Evolutionary conservation across 2,113 vertebrate species (phyloP), one percentile per base, ranked within the genome.

Genomic region (Nyctereutes procyonoides): DNA sequence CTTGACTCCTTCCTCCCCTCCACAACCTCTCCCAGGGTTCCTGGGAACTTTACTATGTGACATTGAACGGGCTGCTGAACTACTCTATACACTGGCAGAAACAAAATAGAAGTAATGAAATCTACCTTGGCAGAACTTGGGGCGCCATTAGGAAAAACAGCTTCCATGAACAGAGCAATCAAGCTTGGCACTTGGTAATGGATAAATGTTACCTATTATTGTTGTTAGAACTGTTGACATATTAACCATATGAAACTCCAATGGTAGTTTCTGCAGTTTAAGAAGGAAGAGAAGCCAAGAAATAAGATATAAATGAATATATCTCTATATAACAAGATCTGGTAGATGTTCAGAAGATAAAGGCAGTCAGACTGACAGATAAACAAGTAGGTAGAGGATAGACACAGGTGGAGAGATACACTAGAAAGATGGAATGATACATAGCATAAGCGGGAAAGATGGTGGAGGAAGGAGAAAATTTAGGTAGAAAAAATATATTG

Each of bases 181-280:
- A 22, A 17, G 7, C 48, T 55, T 94, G 82, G 19, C 85, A 8
- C 20, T 67, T 48, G 20, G 51, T 24, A 8, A 24, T 22, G 10
- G 4, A 24, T 56, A 28, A 22, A 15, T 17, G 3, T 17, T 26
- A 2, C 38, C 38, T 24, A 0, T 35, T 14, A 15, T 30, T 8
- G 0, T 19, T 7, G 7, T 63, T 14, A 7, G 0, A 38, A 20
- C 17, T 16, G 4, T 8, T 55, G 26, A 2, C 28, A 4, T 35
- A 43, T 35, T 30, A 8, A 43, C 51, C 43, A 7, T 8, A 1
- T 16, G 62, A 85, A 35, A 51, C 1, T 51, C 32, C 53, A 48
- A 26, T n/a, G n/a, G 14, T 8, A 1, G 12, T 48, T 38, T 38
- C 55, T 87, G 35, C 56, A 63, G 30, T 56, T 83, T 53, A n/a